Base-by-base conservation (phyloP, 2,113 vertebrate genomes). In the Xiphorhynchus elegans region DNA sequence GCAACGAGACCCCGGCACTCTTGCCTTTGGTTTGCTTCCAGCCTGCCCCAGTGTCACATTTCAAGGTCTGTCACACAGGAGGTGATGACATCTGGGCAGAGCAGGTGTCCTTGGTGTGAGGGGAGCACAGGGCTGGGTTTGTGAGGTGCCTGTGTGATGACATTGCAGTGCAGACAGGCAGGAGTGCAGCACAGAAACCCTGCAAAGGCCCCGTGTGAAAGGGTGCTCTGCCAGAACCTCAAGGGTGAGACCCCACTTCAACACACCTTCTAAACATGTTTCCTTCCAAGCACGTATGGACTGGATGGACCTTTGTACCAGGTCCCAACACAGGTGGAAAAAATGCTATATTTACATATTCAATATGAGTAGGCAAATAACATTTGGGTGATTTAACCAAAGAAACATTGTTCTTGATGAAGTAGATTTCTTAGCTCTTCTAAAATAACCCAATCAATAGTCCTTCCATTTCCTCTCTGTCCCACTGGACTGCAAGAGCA, bases 81-180 rank as follows among this genome's bases (percentile, higher is more conserved):
- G 23, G 6, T 28, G 33, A 10, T 19, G n/a, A 17, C 25, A 75
- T 9, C n/a, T 17, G 37, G 58, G 62, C 18, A 83, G 50, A 68
- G 46, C 50, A 44, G 29, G 20, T 29, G 5, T 6, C 19, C 53
- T 33, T 12, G 31, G 37, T 29, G 44, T 9, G 19, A 60, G 26
- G 17, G 28, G 49, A 74, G 18, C 20, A 8, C 10, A 3, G 0
- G 10, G 46, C 35, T 42, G 70, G 29, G 7, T 37, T 37, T 55
- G 10, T 0, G 49, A 44, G 4, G 29, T 8, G 7, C 26, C 47
- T 8, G 14, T 52, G 46, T 17, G 14, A 17, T 0, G 2, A 10
- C 46, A 37, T 29, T 42, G 19, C 76, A n/a, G 19, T 6, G 50
- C 29, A 3, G 64, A 21, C 0, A 8, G 44, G 2, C 35, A 37